Evolutionary conservation across 2,888 invertebrate species (phyloP).

Genomic region (Dione juno): DNA sequence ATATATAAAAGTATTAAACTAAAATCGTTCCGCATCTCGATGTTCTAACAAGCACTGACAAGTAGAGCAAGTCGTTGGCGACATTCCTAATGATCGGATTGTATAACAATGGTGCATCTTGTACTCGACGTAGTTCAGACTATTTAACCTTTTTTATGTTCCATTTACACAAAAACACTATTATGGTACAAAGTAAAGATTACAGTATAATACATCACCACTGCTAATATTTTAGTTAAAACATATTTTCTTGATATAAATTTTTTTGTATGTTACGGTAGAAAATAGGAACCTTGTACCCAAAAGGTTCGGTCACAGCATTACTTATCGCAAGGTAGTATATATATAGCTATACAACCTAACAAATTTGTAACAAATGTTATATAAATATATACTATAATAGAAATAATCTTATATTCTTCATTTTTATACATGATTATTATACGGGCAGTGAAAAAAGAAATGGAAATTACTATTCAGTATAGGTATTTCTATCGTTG

Average conservation of each 20-base stretch:
- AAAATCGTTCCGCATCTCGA: slow-evolving; percentile 25
- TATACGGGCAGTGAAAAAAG: background rate
- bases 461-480: slow-evolving; percentile 3
- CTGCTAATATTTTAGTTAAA: background rate
- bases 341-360: too few species aligned
- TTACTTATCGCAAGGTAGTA: background rate
- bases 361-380: too few species aligned
- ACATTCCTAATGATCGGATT: slow-evolving; percentile 38
- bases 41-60: slow-evolving; percentile 36
- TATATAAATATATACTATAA: too few species aligned
- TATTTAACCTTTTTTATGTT: slow-evolving; percentile 28
- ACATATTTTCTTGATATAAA: background rate
- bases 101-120: slow-evolving; percentile 35
- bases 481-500: background rate
- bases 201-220: background rate
- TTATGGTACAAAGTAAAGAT: too few species aligned
- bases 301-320: too few species aligned
- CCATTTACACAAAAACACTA: too few species aligned
- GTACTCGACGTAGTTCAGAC: slow-evolving; percentile 19
- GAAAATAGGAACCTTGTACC: background rate
- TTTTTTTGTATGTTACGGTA: background rate
- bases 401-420: too few species aligned
- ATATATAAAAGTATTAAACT: slow-evolving; percentile 22
- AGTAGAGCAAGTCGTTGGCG: slow-evolving; percentile 32
- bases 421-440: too few species aligned